Conservation (phyloP, 2,888 invertebrate genomes). For the Noctua janthe region DNA sequence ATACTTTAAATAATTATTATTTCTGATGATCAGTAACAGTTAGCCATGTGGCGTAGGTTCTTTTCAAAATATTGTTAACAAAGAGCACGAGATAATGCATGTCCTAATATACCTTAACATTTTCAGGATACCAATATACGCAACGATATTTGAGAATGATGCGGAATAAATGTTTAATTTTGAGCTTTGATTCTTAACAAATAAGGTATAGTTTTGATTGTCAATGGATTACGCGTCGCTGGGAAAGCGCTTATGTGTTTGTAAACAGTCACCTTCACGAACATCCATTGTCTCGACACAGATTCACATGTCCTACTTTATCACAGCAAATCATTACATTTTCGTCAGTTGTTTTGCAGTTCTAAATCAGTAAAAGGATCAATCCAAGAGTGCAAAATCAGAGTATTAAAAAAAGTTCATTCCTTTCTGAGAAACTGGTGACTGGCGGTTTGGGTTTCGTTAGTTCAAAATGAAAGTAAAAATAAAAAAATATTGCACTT, state of each 20-base stretch:
- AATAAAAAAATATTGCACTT: constrained; percentile 31
- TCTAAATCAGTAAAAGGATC: not conserved
- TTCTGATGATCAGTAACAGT: constrained; percentile 14
- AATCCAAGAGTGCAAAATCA: not conserved
- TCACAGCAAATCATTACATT: constrained; percentile 38
- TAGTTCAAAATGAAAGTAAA: not conserved
- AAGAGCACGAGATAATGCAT: constrained; percentile 37
- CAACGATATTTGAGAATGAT: constrained; percentile 83
- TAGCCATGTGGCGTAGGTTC: constrained; percentile 9
- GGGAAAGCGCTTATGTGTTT: constrained; percentile 73
- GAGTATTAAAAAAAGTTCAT: not conserved
- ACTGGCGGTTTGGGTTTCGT: constrained; percentile 17
- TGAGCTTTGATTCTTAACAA: constrained; percentile 57
- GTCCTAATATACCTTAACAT: constrained; percentile 66
- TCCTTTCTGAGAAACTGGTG: constrained; percentile 12
- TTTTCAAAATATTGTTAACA: constrained; percentile 26
- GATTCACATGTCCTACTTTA: constrained; percentile 40
- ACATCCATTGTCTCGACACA: constrained; percentile 48
- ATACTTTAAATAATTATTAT: constrained; percentile 16
- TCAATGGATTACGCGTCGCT: constrained; percentile 66
- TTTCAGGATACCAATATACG: constrained; percentile 83
- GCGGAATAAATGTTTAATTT: constrained; percentile 74
- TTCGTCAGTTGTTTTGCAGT: constrained; percentile 40
- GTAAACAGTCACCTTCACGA: constrained; percentile 59
- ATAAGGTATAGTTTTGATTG: constrained; percentile 70